phyloP scores from a whole-genome alignment of 2,113 vertebrate species.

The Tetrao urogallus region DNA sequence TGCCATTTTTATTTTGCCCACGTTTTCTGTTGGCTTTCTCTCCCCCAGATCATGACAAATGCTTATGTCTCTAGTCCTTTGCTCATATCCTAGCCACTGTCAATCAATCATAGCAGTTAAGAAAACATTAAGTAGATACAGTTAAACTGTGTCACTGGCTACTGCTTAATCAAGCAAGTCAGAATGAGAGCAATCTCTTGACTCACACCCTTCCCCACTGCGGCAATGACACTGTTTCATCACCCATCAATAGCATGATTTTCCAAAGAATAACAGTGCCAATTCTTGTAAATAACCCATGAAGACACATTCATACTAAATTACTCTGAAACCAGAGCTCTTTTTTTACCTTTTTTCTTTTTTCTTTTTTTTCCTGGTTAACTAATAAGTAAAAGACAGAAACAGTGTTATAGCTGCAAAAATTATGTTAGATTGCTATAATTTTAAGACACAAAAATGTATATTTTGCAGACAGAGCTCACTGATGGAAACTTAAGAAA shows the following conservation, averaged over 20 bases:
- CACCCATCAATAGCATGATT: neutral
- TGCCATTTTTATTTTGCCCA: conserved; percentile 17
- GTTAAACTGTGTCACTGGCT: neutral
- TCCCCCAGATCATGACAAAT: neutral
- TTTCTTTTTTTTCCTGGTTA: neutral
- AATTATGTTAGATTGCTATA: accelerated
- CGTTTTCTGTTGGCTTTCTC: neutral
- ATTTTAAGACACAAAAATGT: neutral
- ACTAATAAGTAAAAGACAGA: neutral
- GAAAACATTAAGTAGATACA: conserved; percentile 1
- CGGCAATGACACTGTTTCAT: neutral
- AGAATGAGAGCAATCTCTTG: neutral
- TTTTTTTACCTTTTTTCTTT: neutral
- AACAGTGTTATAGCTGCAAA: neutral
- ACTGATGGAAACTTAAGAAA: neutral
- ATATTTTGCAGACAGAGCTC: neutral
- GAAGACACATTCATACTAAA: neutral
- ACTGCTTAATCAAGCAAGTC: conserved; percentile 36
- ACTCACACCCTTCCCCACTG: neutral
- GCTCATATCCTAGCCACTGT: neutral
- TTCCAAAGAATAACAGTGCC: neutral
- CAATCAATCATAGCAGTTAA: conserved; percentile 6
- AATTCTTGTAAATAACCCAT: neutral
- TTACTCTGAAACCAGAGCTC: neutral
- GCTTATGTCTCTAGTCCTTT: conserved; percentile 15